Conservation (phyloP, 2,113 vertebrate species). For the Harpagus bidentatus region DNA sequence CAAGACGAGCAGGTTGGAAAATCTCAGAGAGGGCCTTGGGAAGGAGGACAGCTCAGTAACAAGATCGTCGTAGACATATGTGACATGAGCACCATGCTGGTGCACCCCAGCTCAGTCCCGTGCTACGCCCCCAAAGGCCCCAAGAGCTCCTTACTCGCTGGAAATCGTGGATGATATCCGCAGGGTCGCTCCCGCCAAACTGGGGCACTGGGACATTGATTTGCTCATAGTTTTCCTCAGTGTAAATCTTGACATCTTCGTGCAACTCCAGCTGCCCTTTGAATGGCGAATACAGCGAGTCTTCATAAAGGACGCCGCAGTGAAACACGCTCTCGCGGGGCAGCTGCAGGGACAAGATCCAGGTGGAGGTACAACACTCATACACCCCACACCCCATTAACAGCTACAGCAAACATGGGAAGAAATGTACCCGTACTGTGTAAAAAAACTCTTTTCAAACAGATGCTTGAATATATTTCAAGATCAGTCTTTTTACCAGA, state of each 20-base stretch:
- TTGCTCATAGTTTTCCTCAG: constrained; percentile 90
- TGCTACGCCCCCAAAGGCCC: neutral
- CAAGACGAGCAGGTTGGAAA: neutral
- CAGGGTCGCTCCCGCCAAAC: constrained; percentile 88
- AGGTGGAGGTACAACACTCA: neutral
- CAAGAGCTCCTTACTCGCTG: constrained; percentile 78
- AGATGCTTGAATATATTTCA: neutral
- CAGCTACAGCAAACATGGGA: neutral
- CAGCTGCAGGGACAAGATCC: constrained; percentile 65
- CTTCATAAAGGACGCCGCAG: constrained; percentile 87
- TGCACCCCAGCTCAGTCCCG: neutral
- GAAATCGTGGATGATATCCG: constrained; percentile 95
- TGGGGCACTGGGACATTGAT: constrained; percentile 88
- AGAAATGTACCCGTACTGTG: neutral
- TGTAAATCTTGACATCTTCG: constrained; percentile 89
- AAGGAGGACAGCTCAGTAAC: neutral
- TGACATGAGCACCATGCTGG: rapidly evolving
- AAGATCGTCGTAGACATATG: rapidly evolving
- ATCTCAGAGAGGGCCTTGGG: neutral
- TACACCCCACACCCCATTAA: neutral
- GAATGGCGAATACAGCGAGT: constrained; percentile 78
- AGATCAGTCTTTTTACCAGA: neutral
- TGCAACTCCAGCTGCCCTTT: constrained; percentile 84
- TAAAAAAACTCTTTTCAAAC: neutral
- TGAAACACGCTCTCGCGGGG: constrained; percentile 87